These are phyloP conservation scores for Dilophus febrilis DNA, from an alignment of 2,888 invertebrate genomes.

Conservation along the genomic window DNA sequence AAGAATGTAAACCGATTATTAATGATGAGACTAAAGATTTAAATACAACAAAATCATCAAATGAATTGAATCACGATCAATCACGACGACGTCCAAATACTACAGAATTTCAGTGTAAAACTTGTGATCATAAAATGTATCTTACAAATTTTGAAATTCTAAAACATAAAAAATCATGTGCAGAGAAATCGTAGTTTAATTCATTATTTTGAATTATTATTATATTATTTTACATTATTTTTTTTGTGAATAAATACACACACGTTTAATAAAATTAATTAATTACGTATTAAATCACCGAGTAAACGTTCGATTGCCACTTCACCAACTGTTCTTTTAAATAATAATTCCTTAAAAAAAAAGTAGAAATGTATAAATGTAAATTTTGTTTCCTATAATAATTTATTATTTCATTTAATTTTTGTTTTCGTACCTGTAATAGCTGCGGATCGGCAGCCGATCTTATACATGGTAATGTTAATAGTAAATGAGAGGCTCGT, in stretches of 20 bases:
- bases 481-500: slow-evolving; percentile 55
- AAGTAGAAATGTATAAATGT: slow-evolving; percentile 1
- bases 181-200: too few species aligned
- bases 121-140: slow-evolving; percentile 48
- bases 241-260: too few species aligned
- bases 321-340: slow-evolving; percentile 59
- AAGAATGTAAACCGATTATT: background rate
- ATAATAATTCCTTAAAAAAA: slow-evolving; percentile 45
- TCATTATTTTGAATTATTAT: too few species aligned
- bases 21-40: slow-evolving; percentile 21
- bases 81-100: slow-evolving; percentile 34
- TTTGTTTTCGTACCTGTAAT: slow-evolving; percentile 5
- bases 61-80: slow-evolving; percentile 18
- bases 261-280: too few species aligned
- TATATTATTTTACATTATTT: too few species aligned
- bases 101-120: slow-evolving; percentile 50
- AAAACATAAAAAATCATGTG: slow-evolving; percentile 58
- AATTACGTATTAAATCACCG: slow-evolving; percentile 8
- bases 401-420: background rate
- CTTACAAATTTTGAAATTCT: slow-evolving; percentile 71
- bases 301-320: slow-evolving; percentile 41
- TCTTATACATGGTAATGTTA: slow-evolving; percentile 50
- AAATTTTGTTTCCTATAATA: background rate
- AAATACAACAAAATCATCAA: slow-evolving; percentile 18
- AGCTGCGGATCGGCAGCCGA: slow-evolving; percentile 11